Percentiles rank a stretch among this genome's conserved stretches.
Conservation (phyloP, 2,888 invertebrate species). For the Cremastobaeus sp. region DNA sequence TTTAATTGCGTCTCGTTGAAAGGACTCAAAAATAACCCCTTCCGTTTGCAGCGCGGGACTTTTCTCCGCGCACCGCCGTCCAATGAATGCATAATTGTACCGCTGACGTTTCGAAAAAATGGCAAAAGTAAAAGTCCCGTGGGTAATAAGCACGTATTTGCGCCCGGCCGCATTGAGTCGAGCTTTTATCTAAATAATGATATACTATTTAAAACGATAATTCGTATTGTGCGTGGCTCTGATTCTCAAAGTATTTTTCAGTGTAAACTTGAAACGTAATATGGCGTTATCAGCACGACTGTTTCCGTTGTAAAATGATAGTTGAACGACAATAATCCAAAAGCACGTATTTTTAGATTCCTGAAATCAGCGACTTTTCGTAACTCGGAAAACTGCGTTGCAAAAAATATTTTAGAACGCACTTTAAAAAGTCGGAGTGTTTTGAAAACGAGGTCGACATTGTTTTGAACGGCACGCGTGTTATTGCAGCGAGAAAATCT, state of each 20-base stretch:
- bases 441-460: no score
- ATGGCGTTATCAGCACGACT: constrained; percentile 15
- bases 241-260: constrained; percentile 22
- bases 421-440: no score
- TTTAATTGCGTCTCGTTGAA: no score
- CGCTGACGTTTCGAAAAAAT: no score
- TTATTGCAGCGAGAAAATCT: no score
- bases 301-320: constrained; percentile 25
- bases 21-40: no score
- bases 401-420: neutral
- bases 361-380: neutral
- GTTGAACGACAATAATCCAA: neutral
- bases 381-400: neutral
- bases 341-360: neutral
- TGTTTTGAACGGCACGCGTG: no score
- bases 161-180: neutral
- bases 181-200: constrained; percentile 14
- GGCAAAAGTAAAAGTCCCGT: no score
- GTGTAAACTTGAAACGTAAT: constrained; percentile 24
- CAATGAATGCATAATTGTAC: no score
- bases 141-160: neutral
- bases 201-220: constrained; percentile 7
- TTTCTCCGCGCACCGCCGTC: no score
- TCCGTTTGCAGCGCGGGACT: no score
- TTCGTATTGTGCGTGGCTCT: constrained; percentile 7